Base-by-base conservation (phyloP, 2,888 invertebrate genomes). In the Drosophila nr. perissopoda region DNA sequence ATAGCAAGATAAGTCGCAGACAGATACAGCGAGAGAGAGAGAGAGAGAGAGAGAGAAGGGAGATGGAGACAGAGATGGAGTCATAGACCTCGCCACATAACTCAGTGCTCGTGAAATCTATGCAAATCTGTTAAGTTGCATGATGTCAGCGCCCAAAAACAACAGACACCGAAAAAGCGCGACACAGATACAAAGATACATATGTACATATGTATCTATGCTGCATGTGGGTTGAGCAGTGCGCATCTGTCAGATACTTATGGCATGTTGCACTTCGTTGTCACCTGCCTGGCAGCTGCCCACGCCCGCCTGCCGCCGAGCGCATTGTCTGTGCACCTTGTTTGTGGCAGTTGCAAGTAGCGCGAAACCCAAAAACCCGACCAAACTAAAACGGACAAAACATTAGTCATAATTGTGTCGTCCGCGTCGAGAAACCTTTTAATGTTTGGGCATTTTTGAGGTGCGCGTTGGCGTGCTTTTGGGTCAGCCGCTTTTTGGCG, bases 401-500 rank as follows among this genome's bases (percentile, higher is more conserved):
- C 89, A 85, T 85, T 87, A 85, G 85, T 89, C 85, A 85, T 77
- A 87, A 89, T 69, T 76, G 78, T 80, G 70, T 83, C 85, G 83
- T 73, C 63, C 69, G 68, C 69, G 57, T 21, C 25, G 33, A 21
- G 53, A 63, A 65, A 66, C 48, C 66, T 60, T 60, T 53, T 60
- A 36, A 13, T 13, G 34, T 29, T 29, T 18, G 21, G 11, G 13
- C 29, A 38, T 11, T 36, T 33, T 21, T 45, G 42, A 21, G 42
- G 42, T 42, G 42, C 21, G 83, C 78, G 88, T 85, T 83, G 87
- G 84, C 82, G 84, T 79, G 71, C 70, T 87, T 89, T 80, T 85
- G 82, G 89, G 87, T 89, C 84, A 89, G 34, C 34, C 2, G 33
- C 33, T 4, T 25, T 45, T 49, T 18, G 66, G 64, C 78, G 53